phyloP scores from a whole-genome alignment of 2,113 vertebrate genomes.

The Epinephelus fuscoguttatus region DNA sequence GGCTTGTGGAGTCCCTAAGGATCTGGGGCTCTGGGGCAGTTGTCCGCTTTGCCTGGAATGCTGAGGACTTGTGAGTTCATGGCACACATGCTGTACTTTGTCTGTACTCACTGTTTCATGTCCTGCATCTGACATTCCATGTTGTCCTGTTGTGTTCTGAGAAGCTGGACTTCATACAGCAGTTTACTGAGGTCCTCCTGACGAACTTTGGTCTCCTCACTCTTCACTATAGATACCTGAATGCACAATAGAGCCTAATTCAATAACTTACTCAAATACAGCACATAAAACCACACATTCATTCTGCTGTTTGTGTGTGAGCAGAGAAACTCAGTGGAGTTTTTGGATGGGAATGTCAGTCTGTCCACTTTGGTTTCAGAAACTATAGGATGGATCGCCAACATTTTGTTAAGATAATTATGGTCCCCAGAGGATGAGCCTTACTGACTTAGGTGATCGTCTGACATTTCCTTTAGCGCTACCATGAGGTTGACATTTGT shows the following conservation, averaged over 20 bases:
- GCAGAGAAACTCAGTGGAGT: neutral
- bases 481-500: neutral
- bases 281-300: neutral
- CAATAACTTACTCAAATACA: neutral
- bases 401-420: neutral
- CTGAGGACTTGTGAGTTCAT: neutral
- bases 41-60: neutral
- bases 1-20: neutral
- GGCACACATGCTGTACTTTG: neutral
- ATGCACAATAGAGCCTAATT: slow-evolving; percentile 15
- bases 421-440: neutral
- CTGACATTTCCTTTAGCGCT: neutral
- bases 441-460: neutral
- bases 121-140: slow-evolving; percentile 84
- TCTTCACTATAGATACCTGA: slow-evolving; percentile 83
- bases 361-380: neutral
- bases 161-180: slow-evolving; percentile 80
- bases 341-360: neutral
- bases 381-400: neutral
- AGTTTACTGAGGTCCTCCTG: slow-evolving; percentile 82
- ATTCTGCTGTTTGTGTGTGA: neutral
- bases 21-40: neutral
- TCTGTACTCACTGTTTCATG: slow-evolving; percentile 81
- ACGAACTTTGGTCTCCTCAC: slow-evolving; percentile 76
- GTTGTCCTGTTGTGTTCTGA: slow-evolving; percentile 79